Percentiles rank a stretch among this genome's conserved stretches.
Evolutionary conservation across 2,113 vertebrate species (phyloP).

Genomic region (Phyllostomus discolor): DNA sequence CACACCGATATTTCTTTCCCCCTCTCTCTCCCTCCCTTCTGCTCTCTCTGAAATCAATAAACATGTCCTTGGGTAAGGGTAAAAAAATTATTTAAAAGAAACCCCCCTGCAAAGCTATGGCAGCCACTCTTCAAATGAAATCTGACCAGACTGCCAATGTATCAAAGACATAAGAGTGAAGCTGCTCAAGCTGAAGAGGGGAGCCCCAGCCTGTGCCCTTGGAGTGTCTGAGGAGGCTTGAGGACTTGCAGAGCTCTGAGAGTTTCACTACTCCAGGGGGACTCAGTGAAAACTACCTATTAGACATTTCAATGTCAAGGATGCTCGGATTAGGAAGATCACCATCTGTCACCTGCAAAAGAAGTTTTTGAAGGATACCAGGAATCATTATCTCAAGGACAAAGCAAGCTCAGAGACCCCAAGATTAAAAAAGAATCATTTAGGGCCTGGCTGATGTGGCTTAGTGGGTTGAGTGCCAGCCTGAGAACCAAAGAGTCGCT

Average conservation of each 20-base stretch:
- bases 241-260: background rate
- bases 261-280: accelerated
- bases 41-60: no score
- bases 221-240: accelerated
- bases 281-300: background rate
- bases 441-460: no score
- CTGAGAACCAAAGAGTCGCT: no score
- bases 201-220: background rate
- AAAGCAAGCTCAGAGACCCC: background rate
- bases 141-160: background rate
- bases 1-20: no score
- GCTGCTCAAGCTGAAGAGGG: background rate
- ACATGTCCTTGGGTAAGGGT: no score
- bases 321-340: background rate
- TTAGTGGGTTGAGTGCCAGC: no score
- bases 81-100: no score
- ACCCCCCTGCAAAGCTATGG: background rate
- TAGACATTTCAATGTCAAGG: background rate
- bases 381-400: background rate
- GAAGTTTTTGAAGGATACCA: background rate
- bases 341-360: background rate
- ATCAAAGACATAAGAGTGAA: background rate
- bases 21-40: no score
- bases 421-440: background rate
- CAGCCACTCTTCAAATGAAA: background rate